Evolutionary conservation across 2,797 vertebrate genomes (phyloP).

Genomic region (Mastacembelus armatus): DNA sequence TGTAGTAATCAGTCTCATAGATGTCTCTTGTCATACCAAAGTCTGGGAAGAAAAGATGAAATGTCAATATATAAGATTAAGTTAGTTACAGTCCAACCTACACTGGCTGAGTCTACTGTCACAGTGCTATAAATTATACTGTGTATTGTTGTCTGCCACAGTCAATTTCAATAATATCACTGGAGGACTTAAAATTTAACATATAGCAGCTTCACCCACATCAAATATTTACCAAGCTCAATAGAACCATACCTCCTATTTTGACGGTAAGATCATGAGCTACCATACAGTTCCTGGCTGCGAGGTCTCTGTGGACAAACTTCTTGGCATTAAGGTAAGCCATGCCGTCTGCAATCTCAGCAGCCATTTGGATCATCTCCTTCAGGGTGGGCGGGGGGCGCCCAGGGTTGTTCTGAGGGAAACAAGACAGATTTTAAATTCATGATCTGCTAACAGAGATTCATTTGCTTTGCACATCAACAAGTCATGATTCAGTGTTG

Average conservation of each 20-base stretch:
- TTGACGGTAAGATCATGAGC: constrained; percentile 94
- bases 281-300: constrained; percentile 98
- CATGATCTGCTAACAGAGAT: background rate
- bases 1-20: constrained; percentile 98
- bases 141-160: background rate
- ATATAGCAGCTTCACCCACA: no score
- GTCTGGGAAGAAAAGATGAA: constrained; percentile 78
- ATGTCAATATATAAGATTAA: background rate
- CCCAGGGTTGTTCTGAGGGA: constrained; percentile 90
- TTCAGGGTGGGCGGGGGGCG: constrained; percentile 91
- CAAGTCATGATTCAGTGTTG: background rate
- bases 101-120: background rate
- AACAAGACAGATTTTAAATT: constrained; percentile 2
- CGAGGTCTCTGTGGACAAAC: constrained; percentile 96
- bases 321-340: constrained; percentile 98
- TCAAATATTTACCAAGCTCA: background rate
- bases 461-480: background rate
- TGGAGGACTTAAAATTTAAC: constrained; percentile 6
- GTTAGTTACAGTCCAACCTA: constrained; percentile 3
- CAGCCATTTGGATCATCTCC: constrained; percentile 97
- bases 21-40: constrained; percentile 99
- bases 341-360: constrained; percentile 97
- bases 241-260: constrained; percentile 88
- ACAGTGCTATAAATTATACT: background rate
- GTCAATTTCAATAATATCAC: background rate